These are phyloP conservation scores for Porites divaricata DNA, from an alignment of 92 coral and sea anemone species.

Conservation along the genomic window DNA sequence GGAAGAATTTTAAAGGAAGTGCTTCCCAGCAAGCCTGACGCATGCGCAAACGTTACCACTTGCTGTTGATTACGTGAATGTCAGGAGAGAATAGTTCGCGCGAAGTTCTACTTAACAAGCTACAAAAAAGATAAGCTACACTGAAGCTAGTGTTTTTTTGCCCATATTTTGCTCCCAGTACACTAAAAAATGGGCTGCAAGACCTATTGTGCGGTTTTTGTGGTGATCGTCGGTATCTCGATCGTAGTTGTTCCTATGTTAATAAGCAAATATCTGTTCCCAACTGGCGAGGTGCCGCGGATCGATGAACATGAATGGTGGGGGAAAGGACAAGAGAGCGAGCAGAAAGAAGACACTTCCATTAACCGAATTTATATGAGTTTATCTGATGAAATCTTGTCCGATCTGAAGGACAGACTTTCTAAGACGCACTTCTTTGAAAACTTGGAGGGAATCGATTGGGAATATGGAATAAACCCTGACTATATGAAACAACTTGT, in stretches of 20 bases:
- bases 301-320: conserved; percentile 74
- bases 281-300: conserved; percentile 19
- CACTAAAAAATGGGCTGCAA: conserved; percentile 9
- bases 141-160: not conserved
- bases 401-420: conserved; percentile 73
- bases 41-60: no score
- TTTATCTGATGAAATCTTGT: conserved; percentile 61
- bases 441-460: conserved; percentile 73
- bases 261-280: conserved; percentile 17
- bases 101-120: no score
- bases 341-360: conserved; percentile 42
- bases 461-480: conserved; percentile 88
- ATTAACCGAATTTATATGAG: conserved; percentile 61
- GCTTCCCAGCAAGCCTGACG: no score
- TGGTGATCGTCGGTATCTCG: conserved; percentile 26
- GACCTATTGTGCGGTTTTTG: conserved; percentile 34
- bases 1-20: no score
- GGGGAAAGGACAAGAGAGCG: conserved; percentile 64
- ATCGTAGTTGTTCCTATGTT: conserved; percentile 38
- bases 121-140: not conserved
- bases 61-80: no score
- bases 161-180: not conserved
- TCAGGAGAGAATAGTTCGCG: no score
- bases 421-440: conserved; percentile 79
- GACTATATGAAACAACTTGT: conserved; percentile 32